phyloP scores from a whole-genome alignment of 2,797 vertebrate genomes.

The Todus mexicanus region DNA sequence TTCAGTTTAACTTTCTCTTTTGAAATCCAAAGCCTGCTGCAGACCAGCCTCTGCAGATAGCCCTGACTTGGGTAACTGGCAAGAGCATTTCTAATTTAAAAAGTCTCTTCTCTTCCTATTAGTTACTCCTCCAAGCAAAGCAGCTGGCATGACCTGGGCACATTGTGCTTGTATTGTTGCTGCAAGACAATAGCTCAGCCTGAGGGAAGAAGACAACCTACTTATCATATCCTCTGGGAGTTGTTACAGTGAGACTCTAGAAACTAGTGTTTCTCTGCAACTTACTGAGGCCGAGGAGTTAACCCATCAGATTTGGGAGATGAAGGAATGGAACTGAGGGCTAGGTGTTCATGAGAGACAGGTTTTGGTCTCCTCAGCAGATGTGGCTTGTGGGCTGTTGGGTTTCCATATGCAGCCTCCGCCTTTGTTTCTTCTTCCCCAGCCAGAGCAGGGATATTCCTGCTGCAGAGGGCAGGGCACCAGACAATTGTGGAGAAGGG shows the following conservation, averaged over 20 bases:
- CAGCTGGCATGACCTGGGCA: neutral
- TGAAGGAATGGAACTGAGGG: neutral
- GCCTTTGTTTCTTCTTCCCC: neutral
- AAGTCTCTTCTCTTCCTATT: neutral
- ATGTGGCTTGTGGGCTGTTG: neutral
- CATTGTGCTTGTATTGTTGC: neutral
- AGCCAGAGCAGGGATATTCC: neutral
- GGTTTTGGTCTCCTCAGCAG: neutral
- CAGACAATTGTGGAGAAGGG: neutral
- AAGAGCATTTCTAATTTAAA: neutral
- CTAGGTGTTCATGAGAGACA: neutral
- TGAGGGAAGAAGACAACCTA: constrained; percentile 9
- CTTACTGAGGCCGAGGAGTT: neutral
- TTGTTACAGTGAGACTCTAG: neutral
- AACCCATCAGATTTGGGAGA: neutral
- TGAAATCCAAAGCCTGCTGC: neutral
- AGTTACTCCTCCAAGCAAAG: neutral
- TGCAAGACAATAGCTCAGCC: constrained; percentile 14
- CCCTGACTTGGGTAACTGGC: neutral
- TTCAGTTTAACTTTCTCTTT: neutral
- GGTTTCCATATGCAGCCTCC: neutral
- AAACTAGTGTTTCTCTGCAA: neutral
- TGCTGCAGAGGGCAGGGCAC: neutral
- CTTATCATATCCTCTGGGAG: neutral
- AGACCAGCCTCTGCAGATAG: neutral